A percentile compares a stretch with the other conserved stretches of the same genome.
These are phyloP conservation scores for Aphelenchoides bicaudatus DNA, from an alignment of 2,888 invertebrate genomes.

Conservation along the genomic window DNA sequence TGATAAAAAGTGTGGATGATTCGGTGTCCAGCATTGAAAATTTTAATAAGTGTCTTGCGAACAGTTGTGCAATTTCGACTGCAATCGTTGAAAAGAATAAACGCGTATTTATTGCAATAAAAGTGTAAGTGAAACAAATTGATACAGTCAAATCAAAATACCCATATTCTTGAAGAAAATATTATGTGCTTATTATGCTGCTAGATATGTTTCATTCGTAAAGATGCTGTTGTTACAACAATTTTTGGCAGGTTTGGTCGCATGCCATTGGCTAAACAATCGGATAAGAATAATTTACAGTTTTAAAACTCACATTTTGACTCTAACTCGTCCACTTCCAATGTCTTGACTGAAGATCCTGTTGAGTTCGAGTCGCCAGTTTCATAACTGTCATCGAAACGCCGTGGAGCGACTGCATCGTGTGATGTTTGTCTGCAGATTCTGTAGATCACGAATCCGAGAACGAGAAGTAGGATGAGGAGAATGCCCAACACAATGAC, in stretches of 20 bases:
- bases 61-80: too few species aligned
- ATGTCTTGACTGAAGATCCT: constrained; percentile 5
- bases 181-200: too few species aligned
- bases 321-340: constrained; percentile 4
- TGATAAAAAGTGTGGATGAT: too few species aligned
- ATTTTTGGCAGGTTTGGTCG: constrained; percentile 17
- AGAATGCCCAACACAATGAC: constrained; percentile 14
- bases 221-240: constrained; percentile 15
- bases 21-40: too few species aligned
- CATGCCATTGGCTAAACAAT: background rate
- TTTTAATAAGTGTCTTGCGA: too few species aligned
- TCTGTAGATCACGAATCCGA: constrained; percentile 6
- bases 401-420: constrained; percentile 13
- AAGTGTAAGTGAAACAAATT: too few species aligned
- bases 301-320: background rate
- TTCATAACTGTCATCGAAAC: too few species aligned
- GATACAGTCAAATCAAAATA: too few species aligned
- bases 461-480: background rate
- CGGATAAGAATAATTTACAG: background rate
- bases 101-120: too few species aligned
- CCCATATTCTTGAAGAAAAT: too few species aligned
- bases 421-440: constrained; percentile 9
- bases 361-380: background rate
- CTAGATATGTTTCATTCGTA: constrained; percentile 19
- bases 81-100: too few species aligned